These are phyloP conservation scores for Cephus rjabovi DNA, from an alignment of 2,888 invertebrate genomes.

Conservation along the genomic window DNA sequence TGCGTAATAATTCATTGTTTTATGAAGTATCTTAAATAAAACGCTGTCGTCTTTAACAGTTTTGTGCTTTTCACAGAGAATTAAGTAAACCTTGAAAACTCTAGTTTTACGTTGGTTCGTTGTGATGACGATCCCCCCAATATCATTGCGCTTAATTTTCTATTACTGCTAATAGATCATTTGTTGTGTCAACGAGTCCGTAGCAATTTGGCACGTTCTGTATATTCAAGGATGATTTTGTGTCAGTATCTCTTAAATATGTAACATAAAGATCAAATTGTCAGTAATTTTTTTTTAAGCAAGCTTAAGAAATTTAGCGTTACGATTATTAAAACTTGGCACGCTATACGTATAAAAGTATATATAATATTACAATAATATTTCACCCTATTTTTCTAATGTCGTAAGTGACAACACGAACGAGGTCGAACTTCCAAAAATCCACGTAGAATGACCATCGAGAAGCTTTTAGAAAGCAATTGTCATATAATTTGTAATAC, in stretches of 20 bases:
- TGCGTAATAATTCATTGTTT: constrained; percentile 23
- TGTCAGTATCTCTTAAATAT: neutral
- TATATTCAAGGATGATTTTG: neutral
- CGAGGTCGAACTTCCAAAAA: neutral
- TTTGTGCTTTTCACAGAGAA: neutral
- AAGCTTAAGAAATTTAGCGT: neutral
- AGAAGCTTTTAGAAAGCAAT: neutral
- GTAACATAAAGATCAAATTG: neutral
- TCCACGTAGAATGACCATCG: neutral
- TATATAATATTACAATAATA: neutral
- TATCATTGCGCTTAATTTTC: neutral
- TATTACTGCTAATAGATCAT: neutral
- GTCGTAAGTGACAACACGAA: neutral
- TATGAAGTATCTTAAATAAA: neutral
- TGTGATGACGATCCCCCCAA: neutral
- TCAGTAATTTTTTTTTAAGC: neutral
- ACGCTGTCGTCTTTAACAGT: neutral
- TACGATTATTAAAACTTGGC: neutral
- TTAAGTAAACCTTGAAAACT: neutral
- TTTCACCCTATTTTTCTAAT: neutral
- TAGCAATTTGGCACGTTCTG: neutral
- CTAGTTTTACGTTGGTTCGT: neutral
- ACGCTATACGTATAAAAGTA: neutral
- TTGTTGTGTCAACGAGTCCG: neutral
- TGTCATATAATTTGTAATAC: neutral